Conservation (phyloP, 2,888 invertebrate species). For the Oscheius myriophilus region DNA sequence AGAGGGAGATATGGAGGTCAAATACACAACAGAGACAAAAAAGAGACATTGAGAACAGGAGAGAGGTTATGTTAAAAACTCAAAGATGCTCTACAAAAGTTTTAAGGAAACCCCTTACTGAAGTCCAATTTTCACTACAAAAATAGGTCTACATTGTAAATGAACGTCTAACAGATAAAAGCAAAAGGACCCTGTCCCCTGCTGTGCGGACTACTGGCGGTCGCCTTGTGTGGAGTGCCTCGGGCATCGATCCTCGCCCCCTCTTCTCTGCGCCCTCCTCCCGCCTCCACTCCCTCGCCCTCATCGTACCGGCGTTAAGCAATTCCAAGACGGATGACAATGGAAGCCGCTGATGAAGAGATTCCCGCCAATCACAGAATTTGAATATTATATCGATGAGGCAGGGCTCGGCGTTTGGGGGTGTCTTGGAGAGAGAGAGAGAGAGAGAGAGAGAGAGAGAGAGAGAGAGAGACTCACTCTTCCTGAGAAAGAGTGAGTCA, state of each 20-base stretch:
- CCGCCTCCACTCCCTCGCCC: constrained; percentile 16
- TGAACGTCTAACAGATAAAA: neutral
- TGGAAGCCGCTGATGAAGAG: neutral
- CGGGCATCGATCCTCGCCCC: constrained; percentile 15
- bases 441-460: no score
- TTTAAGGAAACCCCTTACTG: no score
- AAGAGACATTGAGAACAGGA: neutral
- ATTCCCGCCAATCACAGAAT: no score
- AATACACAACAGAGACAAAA: neutral
- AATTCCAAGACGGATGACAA: constrained; percentile 24
- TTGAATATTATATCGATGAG: no score
- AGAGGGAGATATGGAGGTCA: neutral
- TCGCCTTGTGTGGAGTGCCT: constrained; percentile 29
- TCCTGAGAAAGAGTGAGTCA: no score
- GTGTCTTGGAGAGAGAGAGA: no score
- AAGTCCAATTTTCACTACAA: no score
- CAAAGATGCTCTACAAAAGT: no score
- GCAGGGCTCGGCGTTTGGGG: no score
- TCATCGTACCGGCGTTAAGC: constrained; percentile 29
- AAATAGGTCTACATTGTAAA: neutral
- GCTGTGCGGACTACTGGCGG: constrained; percentile 26
- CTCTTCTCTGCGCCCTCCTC: constrained; percentile 10
- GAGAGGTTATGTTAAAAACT: neutral
- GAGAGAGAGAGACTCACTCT: no score
- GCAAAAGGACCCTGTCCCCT: constrained; percentile 4